Evolutionary conservation across 2,888 invertebrate species (phyloP).

Genomic region (Ctenicera cuprea): DNA sequence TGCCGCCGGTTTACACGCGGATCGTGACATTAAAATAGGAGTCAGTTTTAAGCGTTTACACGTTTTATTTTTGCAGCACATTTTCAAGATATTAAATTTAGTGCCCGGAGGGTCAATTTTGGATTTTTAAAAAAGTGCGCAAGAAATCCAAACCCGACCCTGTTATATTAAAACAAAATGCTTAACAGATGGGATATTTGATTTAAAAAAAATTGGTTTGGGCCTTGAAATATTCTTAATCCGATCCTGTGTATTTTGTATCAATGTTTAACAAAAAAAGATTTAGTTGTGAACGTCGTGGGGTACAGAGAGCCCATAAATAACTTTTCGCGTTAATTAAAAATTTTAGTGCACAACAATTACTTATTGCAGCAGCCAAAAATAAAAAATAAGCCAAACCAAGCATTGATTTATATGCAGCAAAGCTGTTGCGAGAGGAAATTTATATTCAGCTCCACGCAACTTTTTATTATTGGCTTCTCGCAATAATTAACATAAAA

Average conservation of each 20-base stretch:
- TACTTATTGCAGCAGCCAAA: constrained; percentile 44
- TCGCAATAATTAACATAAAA: constrained; percentile 43
- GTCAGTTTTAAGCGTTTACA: constrained; percentile 18
- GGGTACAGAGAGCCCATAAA: constrained; percentile 32
- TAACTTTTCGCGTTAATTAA: constrained; percentile 44
- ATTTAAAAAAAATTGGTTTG: not conserved
- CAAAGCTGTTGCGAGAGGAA: constrained; percentile 30
- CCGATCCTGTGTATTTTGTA: not conserved
- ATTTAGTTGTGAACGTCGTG: constrained; percentile 36
- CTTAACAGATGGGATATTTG: no score
- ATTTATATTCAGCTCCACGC: constrained; percentile 37
- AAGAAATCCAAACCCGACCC: no score
- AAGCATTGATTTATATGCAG: constrained; percentile 35
- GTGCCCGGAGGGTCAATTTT: no score
- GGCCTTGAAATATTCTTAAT: no score
- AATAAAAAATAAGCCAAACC: constrained; percentile 37
- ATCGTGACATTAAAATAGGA: constrained; percentile 29
- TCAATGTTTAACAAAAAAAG: constrained; percentile 1
- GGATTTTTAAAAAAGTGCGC: no score
- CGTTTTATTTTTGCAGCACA: constrained; percentile 15
- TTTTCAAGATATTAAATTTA: not conserved
- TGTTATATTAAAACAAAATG: no score
- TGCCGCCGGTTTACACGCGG: constrained; percentile 26
- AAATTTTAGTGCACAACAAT: constrained; percentile 47
- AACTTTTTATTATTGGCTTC: constrained; percentile 45